Percentiles rank a stretch among this genome's conserved stretches.
Conservation (phyloP, 2,888 invertebrate genomes). For the Watsonalla binaria region DNA sequence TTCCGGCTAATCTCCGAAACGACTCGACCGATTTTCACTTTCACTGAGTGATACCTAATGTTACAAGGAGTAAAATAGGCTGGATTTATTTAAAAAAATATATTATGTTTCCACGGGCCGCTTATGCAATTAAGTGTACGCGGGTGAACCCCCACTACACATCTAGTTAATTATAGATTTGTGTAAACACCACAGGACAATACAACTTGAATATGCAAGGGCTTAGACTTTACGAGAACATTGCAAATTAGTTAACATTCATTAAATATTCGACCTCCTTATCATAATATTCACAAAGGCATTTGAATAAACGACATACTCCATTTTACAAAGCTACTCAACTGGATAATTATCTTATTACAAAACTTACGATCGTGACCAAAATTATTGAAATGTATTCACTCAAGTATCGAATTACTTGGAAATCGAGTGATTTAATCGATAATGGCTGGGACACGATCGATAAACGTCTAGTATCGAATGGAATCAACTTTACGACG, state of each 20-base stretch:
- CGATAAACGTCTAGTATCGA: neutral
- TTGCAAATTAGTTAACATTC: neutral
- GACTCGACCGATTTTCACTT: too few relatives aligned
- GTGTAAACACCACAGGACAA: too few relatives aligned
- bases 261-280: neutral
- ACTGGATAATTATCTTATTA: neutral
- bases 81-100: too few relatives aligned
- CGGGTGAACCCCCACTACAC: too few relatives aligned
- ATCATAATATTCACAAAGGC: neutral
- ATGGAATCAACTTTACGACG: slow-evolving; percentile 4
- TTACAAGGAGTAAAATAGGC: too few relatives aligned
- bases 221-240: too few relatives aligned
- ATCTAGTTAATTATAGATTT: too few relatives aligned
- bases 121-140: too few relatives aligned
- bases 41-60: too few relatives aligned
- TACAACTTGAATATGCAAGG: too few relatives aligned
- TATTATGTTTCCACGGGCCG: too few relatives aligned
- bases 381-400: neutral
- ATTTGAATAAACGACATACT: neutral
- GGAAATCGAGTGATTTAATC: slow-evolving; percentile 1
- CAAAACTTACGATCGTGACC: neutral
- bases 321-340: neutral
- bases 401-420: neutral
- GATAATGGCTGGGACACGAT: neutral
- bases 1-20: too few relatives aligned